Percentiles rank a stretch among this genome's conserved stretches.
Evolutionary conservation across 1,140 invertebrate genomes (phyloP).

Genomic region (Muscidifurax raptorellus): DNA sequence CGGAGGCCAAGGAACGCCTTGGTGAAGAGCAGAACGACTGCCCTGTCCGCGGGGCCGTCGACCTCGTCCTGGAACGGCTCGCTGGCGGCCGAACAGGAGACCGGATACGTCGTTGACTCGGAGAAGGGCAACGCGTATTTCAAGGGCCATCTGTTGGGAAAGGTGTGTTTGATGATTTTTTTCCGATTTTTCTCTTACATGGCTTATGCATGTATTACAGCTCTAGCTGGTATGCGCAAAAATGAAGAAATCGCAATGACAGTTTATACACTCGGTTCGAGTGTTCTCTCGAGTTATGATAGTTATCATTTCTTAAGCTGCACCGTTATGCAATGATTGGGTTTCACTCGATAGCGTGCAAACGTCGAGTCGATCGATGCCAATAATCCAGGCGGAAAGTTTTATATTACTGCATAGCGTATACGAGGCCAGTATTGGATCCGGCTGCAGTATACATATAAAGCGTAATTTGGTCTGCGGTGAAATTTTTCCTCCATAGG

Average conservation of each 20-base stretch:
- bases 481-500: background rate
- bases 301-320: background rate
- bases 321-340: background rate
- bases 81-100: conserved; percentile 65
- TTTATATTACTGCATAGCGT: conserved; percentile 1
- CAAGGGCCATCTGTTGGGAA: conserved; percentile 77
- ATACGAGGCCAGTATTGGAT: background rate
- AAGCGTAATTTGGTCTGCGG: background rate
- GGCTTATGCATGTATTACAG: too few relatives aligned
- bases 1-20: background rate
- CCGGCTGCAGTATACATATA: background rate
- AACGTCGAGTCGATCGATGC: background rate
- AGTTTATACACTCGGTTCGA: background rate
- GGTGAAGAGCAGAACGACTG: background rate
- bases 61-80: conserved; percentile 54
- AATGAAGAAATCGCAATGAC: background rate
- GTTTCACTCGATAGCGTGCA: background rate
- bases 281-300: background rate
- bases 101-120: conserved; percentile 76
- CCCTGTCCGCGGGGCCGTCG: conserved; percentile 34
- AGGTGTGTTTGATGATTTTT: conserved; percentile 67
- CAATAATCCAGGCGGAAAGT: background rate
- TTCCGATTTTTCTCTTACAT: background rate
- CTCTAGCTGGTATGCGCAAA: background rate
- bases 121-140: conserved; percentile 75